Percentiles rank a stretch among this genome's conserved stretches.
Evolutionary conservation across 2,113 vertebrate genomes (phyloP).

Genomic region (Lasiurus cinereus): DNA sequence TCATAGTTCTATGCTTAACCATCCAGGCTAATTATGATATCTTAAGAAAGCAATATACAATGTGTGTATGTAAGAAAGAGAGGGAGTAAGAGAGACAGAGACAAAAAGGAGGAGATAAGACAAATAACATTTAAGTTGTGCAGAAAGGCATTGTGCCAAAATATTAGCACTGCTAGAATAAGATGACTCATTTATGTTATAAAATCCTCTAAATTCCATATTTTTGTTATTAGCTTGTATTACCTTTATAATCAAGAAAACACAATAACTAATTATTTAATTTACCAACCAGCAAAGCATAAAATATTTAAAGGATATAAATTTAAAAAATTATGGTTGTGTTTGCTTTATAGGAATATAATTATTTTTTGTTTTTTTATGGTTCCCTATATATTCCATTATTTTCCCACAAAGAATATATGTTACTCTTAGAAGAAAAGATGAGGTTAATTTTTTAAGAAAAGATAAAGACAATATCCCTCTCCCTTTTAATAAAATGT

Average conservation of each 20-base stretch:
- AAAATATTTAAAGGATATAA: background rate
- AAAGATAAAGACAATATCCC: background rate
- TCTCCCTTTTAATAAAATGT: constrained; percentile 35
- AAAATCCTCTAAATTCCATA: background rate
- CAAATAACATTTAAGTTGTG: background rate
- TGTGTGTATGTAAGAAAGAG: background rate
- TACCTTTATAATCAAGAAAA: background rate
- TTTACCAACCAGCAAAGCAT: background rate
- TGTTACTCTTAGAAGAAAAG: background rate
- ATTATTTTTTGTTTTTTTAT: constrained; percentile 37
- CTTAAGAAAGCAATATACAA: background rate
- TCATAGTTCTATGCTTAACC: too few relatives aligned
- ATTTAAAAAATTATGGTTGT: background rate
- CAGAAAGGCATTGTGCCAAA: background rate
- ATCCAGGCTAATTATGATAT: background rate
- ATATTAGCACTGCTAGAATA: background rate
- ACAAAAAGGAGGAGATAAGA: background rate
- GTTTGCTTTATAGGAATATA: background rate
- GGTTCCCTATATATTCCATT: background rate
- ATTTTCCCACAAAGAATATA: background rate
- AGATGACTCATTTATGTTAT: background rate
- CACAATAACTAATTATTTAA: background rate
- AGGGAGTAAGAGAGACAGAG: background rate
- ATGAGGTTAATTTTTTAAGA: background rate
- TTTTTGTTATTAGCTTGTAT: background rate